Conservation (phyloP, 1,140 invertebrate species). For the Calephelis virginiensis region DNA sequence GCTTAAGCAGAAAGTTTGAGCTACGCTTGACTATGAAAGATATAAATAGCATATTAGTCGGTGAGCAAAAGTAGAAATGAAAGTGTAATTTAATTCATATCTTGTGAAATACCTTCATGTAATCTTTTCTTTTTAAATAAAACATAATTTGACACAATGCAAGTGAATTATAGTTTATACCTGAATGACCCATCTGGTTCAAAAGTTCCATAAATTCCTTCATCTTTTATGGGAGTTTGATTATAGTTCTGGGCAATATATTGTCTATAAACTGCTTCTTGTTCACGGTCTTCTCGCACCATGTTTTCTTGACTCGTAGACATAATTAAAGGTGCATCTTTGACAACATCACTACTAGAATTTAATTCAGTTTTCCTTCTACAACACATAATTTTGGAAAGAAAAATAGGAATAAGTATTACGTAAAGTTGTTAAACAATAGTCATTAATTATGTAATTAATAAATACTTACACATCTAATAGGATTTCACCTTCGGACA, state of each 20-base stretch:
- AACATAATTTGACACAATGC: too few species aligned
- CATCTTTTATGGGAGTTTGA: constrained; percentile 80
- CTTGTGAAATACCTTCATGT: background rate
- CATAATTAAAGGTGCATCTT: constrained; percentile 74
- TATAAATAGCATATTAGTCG: constrained; percentile 4
- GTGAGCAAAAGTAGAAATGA: background rate
- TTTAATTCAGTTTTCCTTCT: constrained; percentile 73
- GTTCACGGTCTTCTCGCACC: constrained; percentile 63
- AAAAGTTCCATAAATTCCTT: constrained; percentile 77
- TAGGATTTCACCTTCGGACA: constrained; percentile 89
- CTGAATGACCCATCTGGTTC: constrained; percentile 74
- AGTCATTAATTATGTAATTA: background rate
- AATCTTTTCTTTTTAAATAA: background rate
- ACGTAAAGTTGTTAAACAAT: too few species aligned
- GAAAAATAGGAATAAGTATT: constrained; percentile 11
- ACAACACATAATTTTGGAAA: constrained; percentile 22
- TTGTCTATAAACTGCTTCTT: constrained; percentile 59
- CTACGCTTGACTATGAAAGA: constrained; percentile 9
- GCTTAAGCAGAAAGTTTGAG: constrained; percentile 14
- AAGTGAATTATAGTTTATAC: constrained; percentile 33
- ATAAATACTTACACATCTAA: constrained; percentile 79
- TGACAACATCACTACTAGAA: constrained; percentile 58
- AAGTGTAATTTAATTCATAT: background rate
- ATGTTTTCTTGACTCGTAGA: constrained; percentile 81
- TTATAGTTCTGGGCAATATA: constrained; percentile 75